Evolutionary conservation across 2,797 vertebrate genomes (phyloP), one percentile per base, ranked within the genome.

Genomic region (Lithobates pipiens): DNA sequence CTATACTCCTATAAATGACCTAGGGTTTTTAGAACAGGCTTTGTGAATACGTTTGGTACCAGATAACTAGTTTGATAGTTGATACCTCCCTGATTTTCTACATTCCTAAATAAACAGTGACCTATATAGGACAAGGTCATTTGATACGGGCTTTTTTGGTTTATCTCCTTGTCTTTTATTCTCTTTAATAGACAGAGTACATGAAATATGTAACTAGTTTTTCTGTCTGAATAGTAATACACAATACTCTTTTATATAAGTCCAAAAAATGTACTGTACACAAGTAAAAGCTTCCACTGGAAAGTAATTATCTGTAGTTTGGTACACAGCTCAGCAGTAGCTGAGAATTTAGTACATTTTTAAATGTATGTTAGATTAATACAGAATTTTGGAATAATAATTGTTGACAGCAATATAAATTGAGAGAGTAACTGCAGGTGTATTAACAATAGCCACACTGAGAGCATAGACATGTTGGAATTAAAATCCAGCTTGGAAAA

Each of bases 381-480:
- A 70, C 42, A 68, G 25, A 78, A 78, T 76, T 77, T n/a, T 80
- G 77, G 32, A 73, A 29, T 71, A 76, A 76, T 81, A 86, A 81
- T 77, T 86, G 69, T 77, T 86, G 79, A 69, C 79, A 71, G 78
- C 54, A 82, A 72, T 77, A 67, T 80, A 82, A 82, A 82, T 63
- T 65, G 34, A 77, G 67, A 72, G 61, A 77, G 44, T 70, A 65
- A 39, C 57, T 86, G 74, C 72, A 70, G 74, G 65, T 80, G 65
- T 81, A 76, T 76, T 85, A 76, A 46, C 72, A 85, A 76, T 80
- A 36, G 54, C 65, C 77, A 80, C 32, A 80, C 46, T 74, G 61
- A 46, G 77, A 75, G n/a, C 44, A 76, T 72, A 18, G 74, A 34
- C 71, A 80, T 21, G 73, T 36, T 46, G 39, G 77, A 61, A 85